phyloP scores from a whole-genome alignment of 1,140 invertebrate species.

The Philopotamus ludificatus region DNA sequence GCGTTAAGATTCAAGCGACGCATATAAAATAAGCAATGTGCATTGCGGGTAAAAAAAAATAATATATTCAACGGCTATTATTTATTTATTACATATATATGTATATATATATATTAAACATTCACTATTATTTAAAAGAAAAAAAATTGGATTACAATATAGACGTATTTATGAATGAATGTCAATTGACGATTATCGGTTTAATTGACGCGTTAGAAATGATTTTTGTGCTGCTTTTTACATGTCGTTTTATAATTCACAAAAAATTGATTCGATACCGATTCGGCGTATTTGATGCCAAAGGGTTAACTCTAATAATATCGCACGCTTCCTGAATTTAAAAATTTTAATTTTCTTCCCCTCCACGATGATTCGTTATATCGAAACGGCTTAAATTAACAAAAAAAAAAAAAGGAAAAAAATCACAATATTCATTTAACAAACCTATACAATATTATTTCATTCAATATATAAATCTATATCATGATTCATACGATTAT shows the following conservation, averaged over 20 bases:
- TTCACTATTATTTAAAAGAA: not conserved
- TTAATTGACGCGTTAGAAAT: not conserved
- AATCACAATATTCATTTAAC: conserved; percentile 24
- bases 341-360: conserved; percentile 8
- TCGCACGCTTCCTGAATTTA: conserved; percentile 10
- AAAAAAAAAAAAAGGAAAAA: too few relatives aligned
- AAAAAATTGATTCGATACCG: not conserved
- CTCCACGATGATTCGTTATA: conserved; percentile 3
- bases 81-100: too few relatives aligned
- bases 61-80: too few relatives aligned
- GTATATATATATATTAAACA: too few relatives aligned
- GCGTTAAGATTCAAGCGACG: too few relatives aligned
- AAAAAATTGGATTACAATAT: not conserved
- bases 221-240: not conserved
- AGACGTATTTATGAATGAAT: not conserved
- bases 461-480: not conserved
- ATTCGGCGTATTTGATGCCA: not conserved
- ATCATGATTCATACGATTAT: not conserved
- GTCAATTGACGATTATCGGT: not conserved
- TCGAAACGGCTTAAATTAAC: conserved; percentile 17
- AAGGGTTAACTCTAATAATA: conserved; percentile 25
- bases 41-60: too few relatives aligned
- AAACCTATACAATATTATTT: not conserved
- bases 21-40: too few relatives aligned
- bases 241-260: not conserved